Base-by-base conservation (phyloP, 2,113 vertebrate species). In the Aphelocoma coerulescens region DNA sequence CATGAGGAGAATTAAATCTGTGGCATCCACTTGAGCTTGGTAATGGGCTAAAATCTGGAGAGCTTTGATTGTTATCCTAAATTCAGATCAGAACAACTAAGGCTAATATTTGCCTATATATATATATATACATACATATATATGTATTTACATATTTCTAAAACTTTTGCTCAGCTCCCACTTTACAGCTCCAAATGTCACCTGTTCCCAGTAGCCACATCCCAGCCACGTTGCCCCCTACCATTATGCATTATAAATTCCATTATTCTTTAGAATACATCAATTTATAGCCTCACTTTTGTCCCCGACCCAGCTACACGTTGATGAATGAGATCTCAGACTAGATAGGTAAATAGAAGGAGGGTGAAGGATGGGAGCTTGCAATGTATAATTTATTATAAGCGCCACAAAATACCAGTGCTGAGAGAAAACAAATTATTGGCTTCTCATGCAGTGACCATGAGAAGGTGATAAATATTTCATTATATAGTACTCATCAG, bases 401-500 rank as follows among this genome's bases (percentile, higher is more conserved):
- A 94, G 93, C 6, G 2, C 92, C 96, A 95, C 96, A 88, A 96
- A 97, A 96, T 89, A 94, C 78, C 67, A 84, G 89, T 72, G 82
- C 91, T 37, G 55, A 88, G 91, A 97, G 95, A 96, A 97, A 97
- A 97, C 97, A 97, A 96, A 97, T 95, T 95, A 97, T 95, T 76
- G 93, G 92, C 80, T 96, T 92, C 93, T 96, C 93, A 95, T 90
- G 96, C 97, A 67, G 79, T 97, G 96, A 96, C 97, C 97, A 84
- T 89, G 95, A 96, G 97, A 89, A 93, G 28, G 54, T 88, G 92
- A 96, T 98, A 96, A 97, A 97, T 98, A 97, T 98, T 98, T 97
- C 95, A 98, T 96, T 90, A 74, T 78, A 80, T 91, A 92, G 93
- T 81, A 80, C 96, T 97, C 97, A 95, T 97, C 97, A 96, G 97